These are phyloP conservation scores for Pseudotriccus pelzelni DNA, from an alignment of 2,797 vertebrate species.

Conservation along the genomic window DNA sequence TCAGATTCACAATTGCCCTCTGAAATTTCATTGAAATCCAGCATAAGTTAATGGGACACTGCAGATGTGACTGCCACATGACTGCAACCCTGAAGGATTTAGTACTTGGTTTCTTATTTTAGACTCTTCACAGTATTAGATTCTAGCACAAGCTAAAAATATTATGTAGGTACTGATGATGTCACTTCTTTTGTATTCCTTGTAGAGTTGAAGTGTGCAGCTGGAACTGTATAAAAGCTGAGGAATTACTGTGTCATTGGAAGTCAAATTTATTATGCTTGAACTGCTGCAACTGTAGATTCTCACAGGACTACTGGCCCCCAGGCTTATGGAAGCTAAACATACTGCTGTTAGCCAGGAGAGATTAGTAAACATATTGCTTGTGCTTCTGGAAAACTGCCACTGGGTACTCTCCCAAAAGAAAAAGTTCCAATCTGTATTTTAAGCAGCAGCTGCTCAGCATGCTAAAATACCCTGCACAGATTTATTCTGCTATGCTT, in stretches of 20 bases:
- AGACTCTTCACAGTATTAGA: neutral
- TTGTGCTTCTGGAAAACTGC: conserved; percentile 22
- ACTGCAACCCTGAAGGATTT: neutral
- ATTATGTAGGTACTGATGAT: neutral
- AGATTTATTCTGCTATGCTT: conserved; percentile 10
- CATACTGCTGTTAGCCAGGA: conserved; percentile 8
- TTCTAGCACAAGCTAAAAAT: conserved; percentile 13
- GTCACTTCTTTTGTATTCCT: conserved; percentile 20
- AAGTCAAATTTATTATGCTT: conserved; percentile 35
- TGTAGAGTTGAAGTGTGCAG: conserved; percentile 4
- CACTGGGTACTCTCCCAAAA: conserved; percentile 21
- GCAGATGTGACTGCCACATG: neutral
- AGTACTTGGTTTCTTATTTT: neutral
- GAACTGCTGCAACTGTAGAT: conserved; percentile 4
- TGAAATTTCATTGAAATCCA: neutral
- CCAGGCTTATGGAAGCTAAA: conserved; percentile 29
- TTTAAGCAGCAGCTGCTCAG: conserved; percentile 53
- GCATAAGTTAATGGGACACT: neutral
- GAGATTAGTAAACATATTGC: conserved; percentile 58
- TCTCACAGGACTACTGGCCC: conserved; percentile 44
- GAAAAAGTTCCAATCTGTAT: conserved; percentile 36
- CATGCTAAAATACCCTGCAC: neutral
- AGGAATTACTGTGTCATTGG: conserved; percentile 21
- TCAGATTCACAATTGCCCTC: neutral
- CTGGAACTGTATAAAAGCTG: conserved; percentile 3